Evolutionary conservation across 2,888 invertebrate genomes (phyloP).

Genomic region (Scaptomyza polygonia): DNA sequence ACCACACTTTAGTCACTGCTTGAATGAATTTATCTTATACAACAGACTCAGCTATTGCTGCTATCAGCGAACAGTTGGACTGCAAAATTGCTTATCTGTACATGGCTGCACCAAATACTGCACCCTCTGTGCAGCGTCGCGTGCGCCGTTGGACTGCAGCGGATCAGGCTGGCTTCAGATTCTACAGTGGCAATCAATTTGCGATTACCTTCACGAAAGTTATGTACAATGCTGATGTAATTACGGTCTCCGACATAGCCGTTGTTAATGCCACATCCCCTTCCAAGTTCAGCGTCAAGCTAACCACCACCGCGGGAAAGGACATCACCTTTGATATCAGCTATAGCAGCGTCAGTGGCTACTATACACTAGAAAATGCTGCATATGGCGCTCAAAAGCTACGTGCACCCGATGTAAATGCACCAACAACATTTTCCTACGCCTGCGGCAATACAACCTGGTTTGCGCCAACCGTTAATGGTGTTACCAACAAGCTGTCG

Average conservation of each 20-base stretch:
- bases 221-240: slow-evolving; percentile 13
- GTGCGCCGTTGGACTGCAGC: slow-evolving; percentile 69
- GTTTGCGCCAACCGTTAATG: slow-evolving; percentile 12
- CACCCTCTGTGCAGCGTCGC: slow-evolving; percentile 59
- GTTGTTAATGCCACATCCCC: slow-evolving; percentile 48
- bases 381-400: slow-evolving; percentile 46
- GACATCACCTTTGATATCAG: slow-evolving; percentile 73
- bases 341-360: slow-evolving; percentile 61
- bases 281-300: slow-evolving; percentile 60
- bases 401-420: slow-evolving; percentile 63
- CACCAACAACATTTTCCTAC: slow-evolving; percentile 81
- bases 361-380: slow-evolving; percentile 76
- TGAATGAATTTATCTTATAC: slow-evolving; percentile 1
- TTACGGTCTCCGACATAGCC: slow-evolving; percentile 46
- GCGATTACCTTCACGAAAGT: slow-evolving; percentile 67
- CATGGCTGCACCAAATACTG: slow-evolving; percentile 60
- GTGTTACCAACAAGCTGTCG: slow-evolving; percentile 44
- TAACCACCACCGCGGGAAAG: slow-evolving; percentile 45
- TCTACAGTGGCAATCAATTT: slow-evolving; percentile 53
- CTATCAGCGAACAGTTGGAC: slow-evolving; percentile 85
- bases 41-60: slow-evolving; percentile 85
- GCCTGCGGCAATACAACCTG: slow-evolving; percentile 80
- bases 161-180: slow-evolving; percentile 41
- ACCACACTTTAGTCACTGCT: neutral
- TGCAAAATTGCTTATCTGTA: slow-evolving; percentile 77